Base-by-base conservation (phyloP, 2,888 invertebrate genomes). In the Sabellastarte sp. region DNA sequence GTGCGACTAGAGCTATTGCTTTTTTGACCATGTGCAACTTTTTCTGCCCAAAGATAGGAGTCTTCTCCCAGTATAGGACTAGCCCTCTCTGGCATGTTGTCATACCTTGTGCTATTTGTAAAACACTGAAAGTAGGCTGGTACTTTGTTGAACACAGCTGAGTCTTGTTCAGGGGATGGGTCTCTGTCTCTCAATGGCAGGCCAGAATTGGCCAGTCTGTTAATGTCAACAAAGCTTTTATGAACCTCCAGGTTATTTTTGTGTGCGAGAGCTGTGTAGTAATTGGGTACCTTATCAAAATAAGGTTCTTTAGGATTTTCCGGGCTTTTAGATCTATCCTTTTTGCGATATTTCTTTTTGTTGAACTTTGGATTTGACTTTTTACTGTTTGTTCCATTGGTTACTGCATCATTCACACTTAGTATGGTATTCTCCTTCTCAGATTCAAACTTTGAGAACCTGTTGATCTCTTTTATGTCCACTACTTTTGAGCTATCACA, bases 81-180 rank as follows among this genome's bases (percentile, higher is more conserved):
- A 41, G 41, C 20, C 10, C 41, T 41, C 10, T 32, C 3, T 24
- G 28, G 31, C n/a, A n/a, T n/a, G n/a, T 20, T 67, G 60, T 80
- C 79, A 59, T 81, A 81, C 52, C 76, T 76, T 2, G 77, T 77
- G 69, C 80, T 81, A 68, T 82, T 82, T 28, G 80, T 80, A 68
- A 80, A 82, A 66, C 78, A 78, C 63, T 75, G 77, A 65, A 76
- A 73, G 68, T 81, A 80, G 29, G 77, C 76, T 2, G 81, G 81
- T 32, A 81, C 65, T 70, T 80, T 80, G 65, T 73, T 57, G 58
- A 63, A 68, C 5, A 62, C 57, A 0, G 60, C 61, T 10, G 50
- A 55, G 1, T 51, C 31, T 5, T 55, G 26, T 28, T 71, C 64
- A 4, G 79, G 77, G 1, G 77, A 76, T 2, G 66, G 64, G 52